phyloP scores from a whole-genome alignment of 2,113 vertebrate genomes.

The Chinchilla lanigera region DNA sequence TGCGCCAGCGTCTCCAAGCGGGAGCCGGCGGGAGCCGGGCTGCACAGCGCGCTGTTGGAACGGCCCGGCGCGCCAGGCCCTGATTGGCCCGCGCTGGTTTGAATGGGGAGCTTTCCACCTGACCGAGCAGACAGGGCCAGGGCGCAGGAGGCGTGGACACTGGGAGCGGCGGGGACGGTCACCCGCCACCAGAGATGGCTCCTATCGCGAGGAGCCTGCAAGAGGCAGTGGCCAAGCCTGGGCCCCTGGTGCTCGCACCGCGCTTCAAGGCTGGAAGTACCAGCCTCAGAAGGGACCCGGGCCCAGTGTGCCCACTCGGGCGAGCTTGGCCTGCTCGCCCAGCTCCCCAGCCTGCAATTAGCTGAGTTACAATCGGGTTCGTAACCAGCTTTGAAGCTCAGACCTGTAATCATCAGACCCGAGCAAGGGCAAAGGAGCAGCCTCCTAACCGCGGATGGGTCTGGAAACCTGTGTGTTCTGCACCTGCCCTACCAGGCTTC shows the following conservation, averaged over 20 bases:
- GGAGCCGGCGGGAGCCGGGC: not conserved
- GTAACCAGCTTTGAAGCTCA: conserved; percentile 66
- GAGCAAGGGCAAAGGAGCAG: not conserved
- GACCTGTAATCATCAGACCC: conserved; percentile 69
- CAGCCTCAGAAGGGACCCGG: not conserved
- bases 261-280: not conserved
- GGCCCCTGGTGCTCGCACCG: not conserved
- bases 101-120: conserved; percentile 78
- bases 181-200: not conserved
- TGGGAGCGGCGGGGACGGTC: not conserved
- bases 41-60: conserved; percentile 82
- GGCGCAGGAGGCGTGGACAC: not conserved
- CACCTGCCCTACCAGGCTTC: not conserved
- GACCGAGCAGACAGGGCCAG: conserved; percentile 23
- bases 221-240: not conserved
- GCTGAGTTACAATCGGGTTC: not conserved
- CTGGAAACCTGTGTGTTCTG: not conserved
- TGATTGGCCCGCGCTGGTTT: conserved; percentile 84
- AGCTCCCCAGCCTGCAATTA: conserved; percentile 67
- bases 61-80: conserved; percentile 67
- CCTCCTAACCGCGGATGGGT: not conserved
- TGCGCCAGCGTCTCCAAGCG: not conserved
- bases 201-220: not conserved
- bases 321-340: conserved; percentile 59
- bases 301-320: not conserved